Evolutionary conservation across 2,797 vertebrate species (phyloP).

Genomic region (Thalassophryne amazonica): DNA sequence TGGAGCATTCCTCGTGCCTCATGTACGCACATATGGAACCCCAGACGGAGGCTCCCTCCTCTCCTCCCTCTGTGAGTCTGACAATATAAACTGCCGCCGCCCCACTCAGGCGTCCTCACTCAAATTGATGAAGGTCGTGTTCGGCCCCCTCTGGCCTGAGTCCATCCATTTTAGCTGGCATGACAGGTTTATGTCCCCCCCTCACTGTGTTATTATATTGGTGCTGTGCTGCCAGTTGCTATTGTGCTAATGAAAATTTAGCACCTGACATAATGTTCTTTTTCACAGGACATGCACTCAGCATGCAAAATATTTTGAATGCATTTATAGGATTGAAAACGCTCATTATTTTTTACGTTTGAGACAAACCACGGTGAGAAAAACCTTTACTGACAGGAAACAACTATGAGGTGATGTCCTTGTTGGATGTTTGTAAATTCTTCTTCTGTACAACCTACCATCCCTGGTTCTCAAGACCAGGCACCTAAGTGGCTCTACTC

Average conservation of each 20-base stretch:
- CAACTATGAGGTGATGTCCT: conserved; percentile 55
- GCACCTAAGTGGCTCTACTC: too few relatives aligned
- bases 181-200: conserved; percentile 88
- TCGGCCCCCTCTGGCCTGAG: conserved; percentile 58
- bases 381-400: conserved; percentile 60
- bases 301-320: conserved; percentile 74
- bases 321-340: conserved; percentile 62
- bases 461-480: too few relatives aligned
- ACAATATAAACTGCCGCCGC: conserved; percentile 51
- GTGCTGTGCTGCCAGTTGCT: conserved; percentile 81
- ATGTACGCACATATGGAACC: conserved; percentile 42
- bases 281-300: conserved; percentile 73
- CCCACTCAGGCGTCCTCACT: conserved; percentile 76
- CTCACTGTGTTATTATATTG: conserved; percentile 87
- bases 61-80: conserved; percentile 71
- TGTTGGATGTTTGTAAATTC: conserved; percentile 32
- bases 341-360: conserved; percentile 68
- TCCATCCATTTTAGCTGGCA: conserved; percentile 66
- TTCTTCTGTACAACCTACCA: conserved; percentile 24
- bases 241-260: conserved; percentile 85
- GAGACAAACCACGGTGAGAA: conserved; percentile 36
- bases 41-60: conserved; percentile 44
- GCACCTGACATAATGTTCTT: conserved; percentile 80
- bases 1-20: conserved; percentile 59
- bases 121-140: conserved; percentile 84